Evolutionary conservation across 92 coral and sea anemone species (phyloP), one percentile per base, ranked within the genome.

Genomic region (Diadumene lineata): DNA sequence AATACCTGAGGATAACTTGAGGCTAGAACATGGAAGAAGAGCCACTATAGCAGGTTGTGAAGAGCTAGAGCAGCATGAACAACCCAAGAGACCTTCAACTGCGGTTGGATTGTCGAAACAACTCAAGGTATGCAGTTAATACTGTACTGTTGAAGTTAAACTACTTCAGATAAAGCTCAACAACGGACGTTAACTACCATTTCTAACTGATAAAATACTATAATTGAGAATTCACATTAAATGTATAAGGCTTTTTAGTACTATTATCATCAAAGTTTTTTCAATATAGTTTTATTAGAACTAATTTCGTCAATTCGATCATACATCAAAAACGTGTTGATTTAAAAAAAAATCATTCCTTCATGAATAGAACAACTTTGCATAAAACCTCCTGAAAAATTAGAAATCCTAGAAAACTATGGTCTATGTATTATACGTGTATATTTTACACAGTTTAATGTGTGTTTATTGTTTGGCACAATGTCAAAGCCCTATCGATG

Each of bases 41-140:
- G 99, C 97, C 17, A 92, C 99, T 53, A 79, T 96, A 32, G 92
- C 87, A 66, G 99, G 97, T 8, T 66, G 89, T 50, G 97, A 91
- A 64, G 93, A 91, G 75, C 76, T 91, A 46, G 90, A 87, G 66
- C 66, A 84, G 43, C 96, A 89, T 51, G 99, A 96, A 68, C 86
- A 87, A 43, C 90, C 92, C 13, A 87, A 87, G 58, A 85, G 99
- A 69, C 99, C 99, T 4, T 80, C 93, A 7, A 96, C 99, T 10
- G 97, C 97, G 24, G 91, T 86, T 34, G 88, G 92, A 53, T 81
- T 78, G 43, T 77, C 86, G 2, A 86, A 79, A 48, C 89, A 88
- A 34, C 85, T 92, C 22, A 96, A 96, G 96, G 99, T 96, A 82
- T 50, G 72, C 64, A 58, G 22, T 6, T 58, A 58, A 58, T 58